Base-by-base conservation (phyloP, 2,888 invertebrate species). In the Drosophila yooni region DNA sequence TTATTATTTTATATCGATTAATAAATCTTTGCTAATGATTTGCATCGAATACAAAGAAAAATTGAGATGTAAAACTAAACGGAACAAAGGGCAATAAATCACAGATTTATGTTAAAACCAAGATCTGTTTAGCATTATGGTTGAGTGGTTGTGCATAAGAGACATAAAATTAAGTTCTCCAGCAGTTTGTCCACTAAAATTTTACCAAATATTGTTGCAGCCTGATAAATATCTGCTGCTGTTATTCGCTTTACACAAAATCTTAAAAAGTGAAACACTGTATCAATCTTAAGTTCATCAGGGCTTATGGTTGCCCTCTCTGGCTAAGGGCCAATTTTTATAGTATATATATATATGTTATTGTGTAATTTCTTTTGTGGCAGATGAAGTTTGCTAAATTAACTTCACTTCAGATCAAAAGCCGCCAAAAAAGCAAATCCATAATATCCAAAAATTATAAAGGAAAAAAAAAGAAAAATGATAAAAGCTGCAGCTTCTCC, bases 331-430 rank as follows among this genome's bases (percentile, higher is more conserved):
- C 74, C 74, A 72, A 56, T 75, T 76, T 71, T 69, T 56, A 38
- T 68, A 46, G 48, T 48, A 38, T 60, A 43, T 66, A 43, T 66
- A 21, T 52, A 65, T 60, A 36, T 70, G 43, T 70, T 75, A 79
- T 81, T 85, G 77, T 76, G 75, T 69, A 76, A 76, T 85, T 79
- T 81, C 75, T 76, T 81, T 75, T 88, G 79, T 81, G 81, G 57
- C 88, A 70, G 70, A 70, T 79, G 67, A 72, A 76, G 73, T 72
- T 73, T 64, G 76, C 72, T 85, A 88, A 88, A 88, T 88, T 88
- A 88, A 88, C 87, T 88, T 88, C 82, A 88, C 79, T 84, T 88
- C 89, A 84, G 74, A 84, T 84, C 79, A 82, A 78, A 84, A 81
- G 70, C 70, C 64, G 78, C 71, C 70, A 74, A 83, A 82, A 76